Base-by-base conservation (phyloP, 2,888 invertebrate genomes). In the Parelbella ahira region DNA sequence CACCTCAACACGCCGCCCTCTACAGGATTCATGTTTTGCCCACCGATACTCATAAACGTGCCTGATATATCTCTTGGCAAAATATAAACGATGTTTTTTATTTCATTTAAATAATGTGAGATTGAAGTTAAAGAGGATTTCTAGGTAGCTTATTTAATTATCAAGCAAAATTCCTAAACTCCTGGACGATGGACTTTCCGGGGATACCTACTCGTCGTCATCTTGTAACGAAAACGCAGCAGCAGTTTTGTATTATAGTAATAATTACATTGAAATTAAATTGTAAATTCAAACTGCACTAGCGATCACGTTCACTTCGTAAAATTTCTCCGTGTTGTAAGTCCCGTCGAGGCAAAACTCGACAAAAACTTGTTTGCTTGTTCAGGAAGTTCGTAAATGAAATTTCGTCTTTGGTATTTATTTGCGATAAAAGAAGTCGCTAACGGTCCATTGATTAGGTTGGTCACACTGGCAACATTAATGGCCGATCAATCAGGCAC, bases 401-500 rank as follows among this genome's bases (percentile, higher is more conserved):
- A 29, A 29, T 38, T 38, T 8, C 6, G 30, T 11, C 11, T 23
- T 21, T 15, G 15, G 29, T 4, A n/a, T 29, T 38, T 30, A 11
- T 27, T 27, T 12, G 12, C 9, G 15, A 23, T 15, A 37, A 21
- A 9, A 23, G 13, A 29, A 1, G 47, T 49, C 56, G 28, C 32
- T 44, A 30, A 39, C 39, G 41, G 41, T 44, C 19, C 21, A 37
- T 29, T 36, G 23, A 36, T 45, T 43, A 21, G 24, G 37, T 44
- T 32, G 23, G 37, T 36, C 24, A 42, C 30, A 37, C 20, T 7
- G 28, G 20, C 29, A 34, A 45, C 54, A 56, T 44, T 45, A 43
- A 53, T 51, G 50, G 43, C 51, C 49, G 58, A 68, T 64, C 55
- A 60, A 58, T 63, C 58, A 48, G 37, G 45, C 50, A 56, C 52